Base-by-base conservation (phyloP, 2,888 invertebrate genomes). In the Hoplodrina ambigua region DNA sequence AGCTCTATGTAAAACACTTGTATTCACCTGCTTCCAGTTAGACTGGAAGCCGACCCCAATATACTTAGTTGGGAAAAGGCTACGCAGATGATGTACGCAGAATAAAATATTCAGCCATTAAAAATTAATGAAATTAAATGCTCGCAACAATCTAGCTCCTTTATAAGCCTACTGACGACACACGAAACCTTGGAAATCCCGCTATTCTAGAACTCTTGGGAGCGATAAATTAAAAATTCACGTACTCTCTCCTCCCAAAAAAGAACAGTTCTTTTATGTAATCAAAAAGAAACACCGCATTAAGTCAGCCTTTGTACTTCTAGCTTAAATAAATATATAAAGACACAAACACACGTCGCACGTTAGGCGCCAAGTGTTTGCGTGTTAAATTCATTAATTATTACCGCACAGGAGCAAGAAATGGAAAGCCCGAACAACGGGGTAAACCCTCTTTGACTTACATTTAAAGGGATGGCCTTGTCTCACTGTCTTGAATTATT, bases 351-450 rank as follows among this genome's bases (percentile, higher is more conserved):
- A 55, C 46, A 66, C 17, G 25, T 50, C 57, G 57, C 11, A 41
- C 20, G 17, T 52, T 30, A 20, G 52, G 19, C 33, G 52, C 33
- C 33, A 41, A 44, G 20, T 19, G 54, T 68, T 41, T 8, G 61
- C 57, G 58, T 65, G 50, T 59, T 55, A 46, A 4, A 13, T 37
- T 73, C 50, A 74, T 73, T 73, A 53, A 78, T 67, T 74, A 78
- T 77, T 41, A 69, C 60, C 25, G 30, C 52, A 33, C 17, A 49
- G 11, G n/a, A 49, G 63, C 44, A 57, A 60, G 58, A 58, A 65
- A 59, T 69, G 64, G 61, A 57, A 78, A 69, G 8, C 41, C 46
- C 49, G 4, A 11, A n/a, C 19, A 57, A 49, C 1, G 20, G 41
- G 59, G 62, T 56, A 53, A 72, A 67, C 55, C 68, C 53, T 52